Base-by-base conservation (phyloP, 2,797 vertebrate genomes). In the Anguilla megastoma region DNA sequence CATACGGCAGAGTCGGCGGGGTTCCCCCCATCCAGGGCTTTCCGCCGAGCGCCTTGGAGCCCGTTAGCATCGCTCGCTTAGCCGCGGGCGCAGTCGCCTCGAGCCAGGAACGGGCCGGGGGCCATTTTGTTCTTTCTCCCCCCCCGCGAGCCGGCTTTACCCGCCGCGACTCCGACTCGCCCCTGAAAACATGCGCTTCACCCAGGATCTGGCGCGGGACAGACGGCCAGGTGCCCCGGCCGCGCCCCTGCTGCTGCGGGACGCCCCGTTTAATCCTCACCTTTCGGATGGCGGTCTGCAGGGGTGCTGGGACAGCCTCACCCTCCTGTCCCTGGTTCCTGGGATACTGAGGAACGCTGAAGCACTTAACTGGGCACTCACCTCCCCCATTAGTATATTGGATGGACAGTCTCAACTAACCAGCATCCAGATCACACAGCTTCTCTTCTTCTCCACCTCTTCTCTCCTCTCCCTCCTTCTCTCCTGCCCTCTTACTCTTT, bases 21-120 rank as follows among this genome's bases (percentile, higher is more conserved):
- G 2, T 85, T 90, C 63, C 52, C 90, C 85, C 33, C 86, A 8
- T 10, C 71, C 84, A 33, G 41, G 86, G 85, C 79, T 89, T 86
- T 88, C 90, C 87, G 84, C 86, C 18, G 33, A 16, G 33, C 16
- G 18, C 76, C 87, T 89, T 90, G 91, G 90, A 90, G 86, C 86
- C 86, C 82, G 88, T 88, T 80, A 89, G 91, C 87, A 86, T 91
- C 88, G 90, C 89, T 92, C 90, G 89, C 90, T 92, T 92, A 91
- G 58, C 88, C 69, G 33, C 87, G 91, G 30, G 54, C 84, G 60
- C 54, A 21, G 41, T 8, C 27, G 52, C 18, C 30, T 85, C 63
- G 24, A 45, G 84, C 54, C 33, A 63, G 54, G 27, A 60, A 58
- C 24, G 6, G 93, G 92, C 89, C 74, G 3, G 0, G 76, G 45